phyloP scores from a whole-genome alignment of 2,113 vertebrate genomes.

The Cyanoramphus novaezelandiae region DNA sequence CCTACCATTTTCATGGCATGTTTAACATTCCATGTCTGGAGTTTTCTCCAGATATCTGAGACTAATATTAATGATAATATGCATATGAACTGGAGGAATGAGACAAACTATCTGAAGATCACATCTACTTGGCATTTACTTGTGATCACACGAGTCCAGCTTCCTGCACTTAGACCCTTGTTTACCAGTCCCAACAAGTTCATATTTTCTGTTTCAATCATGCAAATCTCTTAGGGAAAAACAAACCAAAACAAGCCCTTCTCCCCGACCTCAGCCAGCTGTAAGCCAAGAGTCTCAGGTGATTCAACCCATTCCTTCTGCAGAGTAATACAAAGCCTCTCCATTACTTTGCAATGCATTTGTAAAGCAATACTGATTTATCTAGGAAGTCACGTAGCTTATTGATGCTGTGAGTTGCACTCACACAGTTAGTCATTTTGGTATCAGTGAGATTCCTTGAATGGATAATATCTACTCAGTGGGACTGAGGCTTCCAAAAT shows the following conservation, averaged over 20 bases:
- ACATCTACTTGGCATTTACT: not conserved
- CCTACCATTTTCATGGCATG: not conserved
- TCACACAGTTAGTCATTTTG: conserved; percentile 38
- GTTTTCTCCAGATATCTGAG: not conserved
- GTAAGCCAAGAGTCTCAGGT: not conserved
- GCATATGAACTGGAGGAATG: not conserved
- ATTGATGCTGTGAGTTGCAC: not conserved
- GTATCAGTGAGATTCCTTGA: conserved; percentile 44
- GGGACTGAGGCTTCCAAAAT: conserved; percentile 9
- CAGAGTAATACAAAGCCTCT: not conserved
- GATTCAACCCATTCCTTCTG: not conserved
- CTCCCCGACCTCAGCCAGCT: not conserved
- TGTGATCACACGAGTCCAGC: not conserved
- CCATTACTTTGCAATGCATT: not conserved
- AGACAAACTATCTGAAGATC: not conserved
- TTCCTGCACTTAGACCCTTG: not conserved
- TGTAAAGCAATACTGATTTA: not conserved
- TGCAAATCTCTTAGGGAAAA: not conserved
- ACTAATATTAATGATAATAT: not conserved
- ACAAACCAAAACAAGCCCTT: not conserved
- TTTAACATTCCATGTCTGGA: conserved; percentile 25
- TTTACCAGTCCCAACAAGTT: not conserved
- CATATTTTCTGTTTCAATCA: not conserved
- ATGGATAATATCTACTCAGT: conserved; percentile 43
- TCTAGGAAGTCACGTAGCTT: not conserved